Base-by-base conservation (phyloP, 2,888 invertebrate genomes). In the Deilephila elpenor region DNA sequence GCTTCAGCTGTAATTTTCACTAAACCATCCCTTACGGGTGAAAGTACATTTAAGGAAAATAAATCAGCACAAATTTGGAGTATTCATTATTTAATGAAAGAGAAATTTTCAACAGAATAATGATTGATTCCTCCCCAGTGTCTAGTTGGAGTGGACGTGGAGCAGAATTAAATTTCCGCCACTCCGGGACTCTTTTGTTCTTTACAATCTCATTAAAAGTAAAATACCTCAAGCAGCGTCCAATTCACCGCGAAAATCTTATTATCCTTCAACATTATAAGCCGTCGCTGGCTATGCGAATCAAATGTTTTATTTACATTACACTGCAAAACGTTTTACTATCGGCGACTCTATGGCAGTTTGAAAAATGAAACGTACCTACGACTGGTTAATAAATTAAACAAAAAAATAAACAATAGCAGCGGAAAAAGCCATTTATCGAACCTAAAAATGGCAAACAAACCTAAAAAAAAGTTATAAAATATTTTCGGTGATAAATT, bases 171-270 rank as follows among this genome's bases (percentile, higher is more conserved):
- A 90, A 90, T 89, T 86, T 87, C 86, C 87, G 85, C 82, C 84
- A 84, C 85, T 85, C 82, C 72, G 82, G 79, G 82, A 82, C 84
- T 88, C 89, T 86, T 90, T 91, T 91, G 89, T 89, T 90, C 88
- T 85, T 86, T 84, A 88, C 88, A 90, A 91, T 90, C 88, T 88
- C 87, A 88, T 89, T 89, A 88, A 86, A 83, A 83, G 83, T 83
- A 82, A 88, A 88, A 88, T 87, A 88, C 87, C 87, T 88, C 85
- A 88, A 87, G 88, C 85, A 87, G 81, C 83, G 74, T 79, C 80
- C 82, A 83, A 87, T 85, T 84, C 83, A 85, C 86, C 83, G 79
- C 84, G 82, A 84, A 85, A 86, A 86, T 88, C 85, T 86, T 85
- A 88, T 88, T 88, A 88, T 86, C 83, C 82, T 82, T 82, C 82